Base-by-base conservation (phyloP, 2,113 vertebrate species). In the Charina bottae region DNA sequence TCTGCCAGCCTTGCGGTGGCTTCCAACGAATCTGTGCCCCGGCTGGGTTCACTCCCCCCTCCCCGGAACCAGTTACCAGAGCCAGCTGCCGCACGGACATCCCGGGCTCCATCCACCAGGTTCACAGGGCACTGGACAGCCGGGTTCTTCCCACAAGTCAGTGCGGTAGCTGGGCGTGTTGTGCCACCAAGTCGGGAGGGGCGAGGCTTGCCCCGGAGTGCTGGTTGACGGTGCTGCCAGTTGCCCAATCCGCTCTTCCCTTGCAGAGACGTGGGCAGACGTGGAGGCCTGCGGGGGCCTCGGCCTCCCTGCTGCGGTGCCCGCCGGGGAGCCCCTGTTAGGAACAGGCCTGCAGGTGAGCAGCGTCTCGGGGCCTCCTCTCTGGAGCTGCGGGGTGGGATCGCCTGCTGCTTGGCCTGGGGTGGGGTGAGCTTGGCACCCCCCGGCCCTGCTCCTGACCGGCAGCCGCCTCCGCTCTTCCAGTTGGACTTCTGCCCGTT, bases 401-500 rank as follows among this genome's bases (percentile, higher is more conserved):
- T 60, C 2, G 17, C 28, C n/a, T 0, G 10, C 23, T 37, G 49
- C 78, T 21, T 26, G 7, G 33, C 37, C 24, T 53, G 8, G n/a
- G 23, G n/a, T 6, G n/a, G 17, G 26, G 15, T 3, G 7, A 4
- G 6, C 46, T 42, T 42, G 42, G 42, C 42, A 42, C n/a, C 12
- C 1, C 90, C 0, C 64, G 17, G 33, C 33, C 28, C 15, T 2
- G 87, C 23, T 19, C 89, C 28, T 68, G n/a, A 37, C 24, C 56
- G 1, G 26, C 3, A 24, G 28, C 33, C 6, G 6, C 0, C 4
- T 26, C 12, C 56, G 53, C 54, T 28, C 83, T 93, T 95, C 6
- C 94, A 98, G 97, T 97, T 98, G 83, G 95, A 97, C 83, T 97
- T 97, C 83, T 97, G 98, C 92, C 97, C 97, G 42, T 96, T 99